These are phyloP conservation scores for Oryzias sinensis DNA, from an alignment of 2,797 vertebrate genomes.

Conservation along the genomic window DNA sequence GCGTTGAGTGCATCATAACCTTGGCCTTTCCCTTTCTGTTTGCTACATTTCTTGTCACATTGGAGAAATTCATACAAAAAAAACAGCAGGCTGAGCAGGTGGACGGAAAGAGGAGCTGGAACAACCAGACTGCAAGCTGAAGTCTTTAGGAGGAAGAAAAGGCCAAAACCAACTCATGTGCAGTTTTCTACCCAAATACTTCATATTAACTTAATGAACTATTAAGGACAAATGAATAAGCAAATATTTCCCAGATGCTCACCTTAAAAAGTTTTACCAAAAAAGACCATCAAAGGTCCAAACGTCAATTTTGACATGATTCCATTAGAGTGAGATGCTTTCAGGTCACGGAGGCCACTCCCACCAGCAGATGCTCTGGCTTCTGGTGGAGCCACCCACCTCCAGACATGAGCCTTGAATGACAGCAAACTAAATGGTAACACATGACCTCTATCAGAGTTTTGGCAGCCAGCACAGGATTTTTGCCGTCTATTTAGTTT, in stretches of 20 bases:
- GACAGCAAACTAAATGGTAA: conserved; percentile 43
- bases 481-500: neutral
- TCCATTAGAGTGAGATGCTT: conserved; percentile 39
- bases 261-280: conserved; percentile 22
- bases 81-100: conserved; percentile 35
- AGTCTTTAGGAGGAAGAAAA: conserved; percentile 5
- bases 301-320: conserved; percentile 29
- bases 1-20: conserved; percentile 26
- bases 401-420: conserved; percentile 49
- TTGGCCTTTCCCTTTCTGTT: conserved; percentile 30
- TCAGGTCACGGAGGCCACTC: conserved; percentile 50
- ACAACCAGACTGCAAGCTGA: conserved; percentile 16
- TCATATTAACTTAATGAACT: neutral
- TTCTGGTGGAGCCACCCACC: conserved; percentile 50
- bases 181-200: conserved; percentile 17
- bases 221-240: neutral
- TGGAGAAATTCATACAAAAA: conserved; percentile 27
- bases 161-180: conserved; percentile 20
- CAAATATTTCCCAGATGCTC: neutral
- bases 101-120: conserved; percentile 18
- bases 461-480: conserved; percentile 19
- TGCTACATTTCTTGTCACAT: conserved; percentile 45
- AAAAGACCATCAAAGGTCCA: conserved; percentile 37
- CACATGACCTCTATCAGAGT: conserved; percentile 31
- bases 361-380: conserved; percentile 69